phyloP scores from a whole-genome alignment of 2,888 invertebrate genomes.

The Agonopterix heracliana region DNA sequence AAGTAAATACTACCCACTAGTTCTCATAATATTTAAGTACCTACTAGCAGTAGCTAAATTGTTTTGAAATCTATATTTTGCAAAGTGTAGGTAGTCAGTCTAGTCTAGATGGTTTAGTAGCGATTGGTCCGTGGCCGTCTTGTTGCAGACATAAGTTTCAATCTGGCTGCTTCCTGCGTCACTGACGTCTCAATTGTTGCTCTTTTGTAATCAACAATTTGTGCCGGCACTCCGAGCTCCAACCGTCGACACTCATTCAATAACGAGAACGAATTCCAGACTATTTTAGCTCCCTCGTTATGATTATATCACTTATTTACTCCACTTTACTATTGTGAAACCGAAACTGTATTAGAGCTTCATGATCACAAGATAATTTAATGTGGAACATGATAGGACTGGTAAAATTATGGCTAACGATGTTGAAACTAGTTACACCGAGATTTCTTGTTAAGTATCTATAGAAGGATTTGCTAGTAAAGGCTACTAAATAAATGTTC shows the following conservation, averaged over 20 bases:
- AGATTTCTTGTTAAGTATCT: too few relatives aligned
- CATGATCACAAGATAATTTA: too few relatives aligned
- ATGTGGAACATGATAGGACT: too few relatives aligned
- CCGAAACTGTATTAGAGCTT: background rate
- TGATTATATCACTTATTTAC: conserved; percentile 36
- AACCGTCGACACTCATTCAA: conserved; percentile 56
- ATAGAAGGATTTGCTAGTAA: too few relatives aligned
- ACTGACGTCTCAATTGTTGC: conserved; percentile 71
- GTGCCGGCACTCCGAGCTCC: conserved; percentile 58
- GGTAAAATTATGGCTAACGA: too few relatives aligned
- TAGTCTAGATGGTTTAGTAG: background rate
- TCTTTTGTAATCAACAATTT: conserved; percentile 74
- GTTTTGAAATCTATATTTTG: too few relatives aligned
- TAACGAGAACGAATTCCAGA: conserved; percentile 59
- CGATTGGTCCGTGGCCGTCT: background rate
- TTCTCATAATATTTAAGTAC: too few relatives aligned
- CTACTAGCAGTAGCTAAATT: too few relatives aligned
- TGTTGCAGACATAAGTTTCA: conserved; percentile 53
- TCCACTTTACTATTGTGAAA: conserved; percentile 21
- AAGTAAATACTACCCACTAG: too few relatives aligned
- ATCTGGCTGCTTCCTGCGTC: conserved; percentile 63
- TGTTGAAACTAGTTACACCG: too few relatives aligned
- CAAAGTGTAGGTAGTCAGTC: too few relatives aligned
- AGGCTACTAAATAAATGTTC: too few relatives aligned
- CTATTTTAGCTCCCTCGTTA: conserved; percentile 53